Conservation (phyloP, 2,888 invertebrate species). For the Acanthosepion pharaonis region DNA sequence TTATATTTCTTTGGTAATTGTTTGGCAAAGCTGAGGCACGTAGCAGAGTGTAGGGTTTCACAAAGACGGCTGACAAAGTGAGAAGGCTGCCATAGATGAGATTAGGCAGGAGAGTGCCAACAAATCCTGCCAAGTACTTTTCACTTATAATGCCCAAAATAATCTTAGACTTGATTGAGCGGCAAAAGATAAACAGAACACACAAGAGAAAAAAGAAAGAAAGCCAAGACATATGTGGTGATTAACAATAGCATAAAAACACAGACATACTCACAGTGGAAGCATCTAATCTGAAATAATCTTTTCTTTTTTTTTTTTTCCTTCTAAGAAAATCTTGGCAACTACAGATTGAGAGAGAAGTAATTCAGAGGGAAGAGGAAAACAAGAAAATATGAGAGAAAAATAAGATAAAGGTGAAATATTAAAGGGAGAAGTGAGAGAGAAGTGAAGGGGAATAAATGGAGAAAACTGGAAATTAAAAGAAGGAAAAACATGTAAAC, state of each 20-base stretch:
- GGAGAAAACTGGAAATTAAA: background rate
- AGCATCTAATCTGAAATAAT: background rate
- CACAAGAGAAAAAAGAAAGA: background rate
- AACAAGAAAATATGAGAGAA: no score
- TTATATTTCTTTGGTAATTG: slow-evolving; percentile 33
- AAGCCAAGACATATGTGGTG: background rate
- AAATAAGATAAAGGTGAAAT: no score
- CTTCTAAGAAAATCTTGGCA: background rate
- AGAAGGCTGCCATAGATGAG: background rate
- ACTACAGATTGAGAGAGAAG: no score
- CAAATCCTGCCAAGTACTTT: slow-evolving; percentile 33
- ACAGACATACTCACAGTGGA: background rate
- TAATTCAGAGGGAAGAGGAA: no score
- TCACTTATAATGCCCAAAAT: background rate
- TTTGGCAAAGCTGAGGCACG: background rate
- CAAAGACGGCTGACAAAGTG: background rate
- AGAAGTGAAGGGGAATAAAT: background rate
- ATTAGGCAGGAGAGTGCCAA: background rate
- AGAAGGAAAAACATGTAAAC: no score
- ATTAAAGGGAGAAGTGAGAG: background rate
- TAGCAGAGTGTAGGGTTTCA: slow-evolving; percentile 23
- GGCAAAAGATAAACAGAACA: background rate
- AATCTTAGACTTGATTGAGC: background rate
- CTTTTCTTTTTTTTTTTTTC: background rate
- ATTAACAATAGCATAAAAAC: background rate